These are phyloP conservation scores for Maniola jurtina DNA, from an alignment of 1,140 invertebrate species.

Conservation along the genomic window DNA sequence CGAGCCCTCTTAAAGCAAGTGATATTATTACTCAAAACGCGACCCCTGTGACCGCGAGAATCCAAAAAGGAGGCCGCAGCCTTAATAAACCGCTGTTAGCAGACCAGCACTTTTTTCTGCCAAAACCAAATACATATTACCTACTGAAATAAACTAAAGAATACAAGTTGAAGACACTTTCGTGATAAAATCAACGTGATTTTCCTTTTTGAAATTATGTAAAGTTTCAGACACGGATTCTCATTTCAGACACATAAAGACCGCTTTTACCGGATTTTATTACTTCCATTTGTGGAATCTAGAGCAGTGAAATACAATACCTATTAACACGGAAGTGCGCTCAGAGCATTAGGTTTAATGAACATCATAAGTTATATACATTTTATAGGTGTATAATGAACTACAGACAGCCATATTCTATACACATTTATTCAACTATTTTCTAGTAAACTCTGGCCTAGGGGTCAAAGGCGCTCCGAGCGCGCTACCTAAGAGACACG, in stretches of 20 bases:
- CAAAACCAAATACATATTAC: too few relatives aligned
- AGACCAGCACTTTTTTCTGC: too few relatives aligned
- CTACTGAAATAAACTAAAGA: too few relatives aligned
- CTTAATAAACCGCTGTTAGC: too few relatives aligned
- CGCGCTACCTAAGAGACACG: too few relatives aligned
- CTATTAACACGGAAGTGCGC: slow-evolving; percentile 4
- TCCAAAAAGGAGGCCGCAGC: too few relatives aligned
- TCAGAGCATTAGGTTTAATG: slow-evolving; percentile 15
- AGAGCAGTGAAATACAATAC: slow-evolving; percentile 12
- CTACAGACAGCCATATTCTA: background rate
- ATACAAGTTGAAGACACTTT: background rate
- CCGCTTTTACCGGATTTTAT: slow-evolving; percentile 11
- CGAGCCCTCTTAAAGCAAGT: too few relatives aligned
- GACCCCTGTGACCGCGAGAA: too few relatives aligned
- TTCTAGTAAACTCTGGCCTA: too few relatives aligned
- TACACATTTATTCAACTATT: too few relatives aligned
- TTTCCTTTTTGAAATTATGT: background rate
- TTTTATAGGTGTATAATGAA: background rate
- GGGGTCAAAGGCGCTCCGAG: too few relatives aligned
- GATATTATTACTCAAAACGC: too few relatives aligned
- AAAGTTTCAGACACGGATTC: slow-evolving; percentile 6
- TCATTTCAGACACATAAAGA: background rate
- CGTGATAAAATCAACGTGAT: background rate
- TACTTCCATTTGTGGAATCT: slow-evolving; percentile 9
- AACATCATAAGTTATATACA: background rate